Base-by-base conservation (phyloP, 2,888 invertebrate genomes). In the Dexiosoma caninum region DNA sequence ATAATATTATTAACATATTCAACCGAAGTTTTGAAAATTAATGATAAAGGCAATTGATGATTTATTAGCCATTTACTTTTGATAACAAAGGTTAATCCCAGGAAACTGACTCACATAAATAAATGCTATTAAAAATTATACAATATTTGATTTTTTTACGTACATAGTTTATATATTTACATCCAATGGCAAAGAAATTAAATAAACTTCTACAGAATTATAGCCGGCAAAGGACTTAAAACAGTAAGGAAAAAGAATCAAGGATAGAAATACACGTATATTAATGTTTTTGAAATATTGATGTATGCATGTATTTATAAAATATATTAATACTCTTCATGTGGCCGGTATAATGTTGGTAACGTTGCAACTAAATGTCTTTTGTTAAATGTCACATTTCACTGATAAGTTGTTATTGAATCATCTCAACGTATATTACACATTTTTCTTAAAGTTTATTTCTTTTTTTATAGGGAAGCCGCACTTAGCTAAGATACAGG, bases 341-440 rank as follows among this genome's bases (percentile, higher is more conserved):
- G 19, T 57, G 46, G 19, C 37, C 14, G 57, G 55, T 27, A 53
- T 74, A 67, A 40, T 14, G 40, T 64, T 59, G 42, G 8, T 35
- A 69, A 69, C 57, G 62, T 49, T 42, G 55, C 64, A 70, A 62
- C 59, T 66, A 76, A 71, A 75, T 64, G 66, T 14, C 71, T 81
- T 78, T 82, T 81, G 81, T 83, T 78, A 80, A 76, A 71, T 77
- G 81, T 81, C 82, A 77, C 70, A 71, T 57, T 71, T 59, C 64
- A 66, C 44, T 70, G 76, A 84, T 82, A 80, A 76, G 53, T 66
- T 82, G 77, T 81, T 82, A 84, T 82, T 77, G 79, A 71, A 78
- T 82, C 75, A 80, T 71, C 66, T 64, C 67, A 84, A 83, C 82
- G 83, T 72, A 81, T 74, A 82, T 72, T 82, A 74, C 74, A 77